Percentiles rank a stretch among this genome's conserved stretches.
Evolutionary conservation across 2,113 vertebrate genomes (phyloP).

Genomic region (Tiliqua scincoides): DNA sequence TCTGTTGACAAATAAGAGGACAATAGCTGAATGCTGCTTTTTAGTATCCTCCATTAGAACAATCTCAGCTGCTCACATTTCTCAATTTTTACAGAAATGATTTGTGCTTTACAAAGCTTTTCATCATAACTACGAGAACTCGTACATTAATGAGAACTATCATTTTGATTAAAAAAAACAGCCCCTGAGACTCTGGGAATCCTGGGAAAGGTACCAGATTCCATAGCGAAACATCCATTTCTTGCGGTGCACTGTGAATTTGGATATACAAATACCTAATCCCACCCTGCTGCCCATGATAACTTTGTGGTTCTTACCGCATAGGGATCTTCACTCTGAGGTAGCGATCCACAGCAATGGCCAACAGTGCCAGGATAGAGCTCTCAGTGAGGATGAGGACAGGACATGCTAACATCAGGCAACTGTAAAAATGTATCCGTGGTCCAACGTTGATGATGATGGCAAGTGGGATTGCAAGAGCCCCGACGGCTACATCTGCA

Average conservation of each 20-base stretch:
- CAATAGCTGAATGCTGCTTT: not conserved
- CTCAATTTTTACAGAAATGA: not conserved
- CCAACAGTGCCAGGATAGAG: slow-evolving; percentile 95
- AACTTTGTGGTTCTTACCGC: slow-evolving; percentile 80
- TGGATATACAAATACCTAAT: not conserved
- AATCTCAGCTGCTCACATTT: not conserved
- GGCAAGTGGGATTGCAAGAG: slow-evolving; percentile 93
- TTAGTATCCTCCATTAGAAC: not conserved
- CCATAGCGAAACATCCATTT: not conserved
- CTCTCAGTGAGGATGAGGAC: slow-evolving; percentile 97
- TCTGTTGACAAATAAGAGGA: not conserved
- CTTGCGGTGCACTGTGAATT: not conserved
- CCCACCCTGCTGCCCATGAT: not conserved
- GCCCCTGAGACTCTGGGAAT: not conserved
- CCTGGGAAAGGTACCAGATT: not conserved
- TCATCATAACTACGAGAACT: not conserved
- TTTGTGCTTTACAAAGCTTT: not conserved
- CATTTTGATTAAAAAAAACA: not conserved
- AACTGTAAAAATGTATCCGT: slow-evolving; percentile 89
- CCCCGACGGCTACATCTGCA: slow-evolving; percentile 94
- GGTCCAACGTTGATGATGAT: slow-evolving; percentile 92
- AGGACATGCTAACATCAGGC: slow-evolving; percentile 89
- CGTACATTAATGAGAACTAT: not conserved
- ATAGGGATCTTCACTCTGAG: slow-evolving; percentile 95
- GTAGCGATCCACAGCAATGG: slow-evolving; percentile 96